Evolutionary conservation across 2,797 vertebrate genomes (phyloP), one percentile per base, ranked within the genome.

Genomic region (Pogonophryne albipinna): DNA sequence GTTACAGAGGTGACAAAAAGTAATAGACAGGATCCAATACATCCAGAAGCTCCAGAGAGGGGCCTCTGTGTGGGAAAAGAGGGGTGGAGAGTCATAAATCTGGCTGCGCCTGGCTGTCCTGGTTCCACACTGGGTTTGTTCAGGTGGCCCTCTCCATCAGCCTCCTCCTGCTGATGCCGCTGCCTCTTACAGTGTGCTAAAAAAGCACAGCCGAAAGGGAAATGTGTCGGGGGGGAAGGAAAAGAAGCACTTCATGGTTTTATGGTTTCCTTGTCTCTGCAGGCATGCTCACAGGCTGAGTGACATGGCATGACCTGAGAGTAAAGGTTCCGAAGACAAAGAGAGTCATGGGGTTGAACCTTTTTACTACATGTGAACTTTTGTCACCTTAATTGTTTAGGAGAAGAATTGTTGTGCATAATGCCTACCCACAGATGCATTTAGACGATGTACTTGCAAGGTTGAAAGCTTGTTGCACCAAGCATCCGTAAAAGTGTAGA

Each of bases 141-240:
- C 93, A 95, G 93, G 93, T 95, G 95, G 92, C 83, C 85, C 87
- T 80, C 88, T 94, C 91, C 86, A 90, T 94, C 92, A 94, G 80
- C 80, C 67, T 79, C 79, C 67, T 78, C 68, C 71, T 56, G 66
- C 66, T 47, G 63, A 78, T 41, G 52, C 69, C 6, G 23, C 74
- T 45, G 58, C 80, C 76, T 74, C 84, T 78, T 71, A 60, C 90
- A 78, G 84, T 46, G 58, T 41, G 70, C 76, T 74, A 74, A 86
- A 85, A 91, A 87, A 77, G 75, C 70, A 53, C 57, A 0, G 78
- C 55, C 42, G 13, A 86, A 84, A 83, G 77, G 88, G 76, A 89
- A 89, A 87, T 71, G 85, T 85, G 85, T 90, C 23, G 8, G 76
- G 63, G 27, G 62, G 68, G 70, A 74, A 86, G 86, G 63, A 88